Evolutionary conservation across 2,797 vertebrate genomes (phyloP), one percentile per base, ranked within the genome.

Genomic region (Coreius guichenoti): DNA sequence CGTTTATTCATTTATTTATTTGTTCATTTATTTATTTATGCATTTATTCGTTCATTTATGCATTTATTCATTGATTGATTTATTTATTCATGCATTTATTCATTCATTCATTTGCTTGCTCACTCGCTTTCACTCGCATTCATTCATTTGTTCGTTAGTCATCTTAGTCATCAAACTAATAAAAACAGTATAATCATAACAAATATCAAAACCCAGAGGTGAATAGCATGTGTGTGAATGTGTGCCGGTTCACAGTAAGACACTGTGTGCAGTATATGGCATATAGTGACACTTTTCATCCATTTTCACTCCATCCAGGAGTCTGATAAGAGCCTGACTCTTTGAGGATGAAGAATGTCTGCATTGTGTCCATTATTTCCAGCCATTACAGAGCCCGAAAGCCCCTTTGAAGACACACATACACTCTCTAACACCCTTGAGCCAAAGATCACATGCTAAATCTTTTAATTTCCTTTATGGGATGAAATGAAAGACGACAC

Each of bases 391-490:
- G 23, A 79, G 58, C 36, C 76, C 26, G 75, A 77, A 21, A 61
- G 39, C 33, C 26, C 16, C 26, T 54, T 54, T 81, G 31, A 80
- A 68, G 58, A 65, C 39, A 3, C 29, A 31, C 31, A 33, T 51
- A 23, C 58, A 54, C 43, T 54, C 58, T 39, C 23, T 4, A 21
- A 61, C 26, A 9, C 43, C 21, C 54, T 29, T 67, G 3, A 83
- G 72, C 45, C 9, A 5, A 54, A 83, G 21, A 83, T 65, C 81
- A 39, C 69, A 74, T n/a, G 80, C 49, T 8, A 70, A 8, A 70
- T 81, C 33, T 43, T 82, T 61, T 82, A 0, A 74, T 74, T 73
- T 74, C 69, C 70, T 82, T 1, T n/a, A 33, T 74, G 68, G 61
- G 31, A 11, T 23, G 45, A 51, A 76, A 83, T 29, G 61, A 51